Percentiles rank a stretch among this genome's conserved stretches.
Evolutionary conservation across 1,140 invertebrate species (phyloP).

Genomic region (Caenorhabditis tropicalis): DNA sequence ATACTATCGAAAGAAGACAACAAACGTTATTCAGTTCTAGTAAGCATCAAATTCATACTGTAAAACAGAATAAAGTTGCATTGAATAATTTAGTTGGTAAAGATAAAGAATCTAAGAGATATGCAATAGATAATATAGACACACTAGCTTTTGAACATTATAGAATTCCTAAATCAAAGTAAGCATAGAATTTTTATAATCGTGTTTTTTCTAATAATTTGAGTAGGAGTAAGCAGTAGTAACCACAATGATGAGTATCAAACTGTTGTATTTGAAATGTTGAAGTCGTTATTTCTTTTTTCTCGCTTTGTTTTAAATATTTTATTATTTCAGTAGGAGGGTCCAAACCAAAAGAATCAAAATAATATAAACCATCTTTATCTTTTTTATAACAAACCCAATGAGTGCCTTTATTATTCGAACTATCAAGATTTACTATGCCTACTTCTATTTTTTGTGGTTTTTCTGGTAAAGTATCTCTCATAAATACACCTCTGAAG

Average conservation of each 20-base stretch:
- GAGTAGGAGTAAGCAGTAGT: conserved; percentile 54
- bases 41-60: too few relatives aligned
- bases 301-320: conserved; percentile 49
- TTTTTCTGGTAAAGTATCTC: conserved; percentile 51
- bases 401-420: conserved; percentile 56
- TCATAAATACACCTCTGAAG: conserved; percentile 53
- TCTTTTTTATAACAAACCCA: conserved; percentile 55
- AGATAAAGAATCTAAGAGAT: background rate
- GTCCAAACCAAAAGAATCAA: conserved; percentile 56
- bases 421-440: conserved; percentile 56
- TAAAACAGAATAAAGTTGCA: too few relatives aligned
- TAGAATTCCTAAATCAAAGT: background rate
- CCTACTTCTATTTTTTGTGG: conserved; percentile 55
- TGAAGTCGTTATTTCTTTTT: conserved; percentile 30
- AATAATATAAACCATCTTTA: conserved; percentile 52
- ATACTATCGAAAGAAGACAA: too few relatives aligned
- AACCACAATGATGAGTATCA: conserved; percentile 54
- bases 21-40: too few relatives aligned
- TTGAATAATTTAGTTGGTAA: too few relatives aligned
- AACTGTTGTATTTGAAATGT: conserved; percentile 59
- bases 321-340: conserved; percentile 55
- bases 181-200: background rate
- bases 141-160: background rate
- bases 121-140: background rate
- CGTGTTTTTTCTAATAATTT: conserved; percentile 50